Base-by-base conservation (phyloP, 2,888 invertebrate species). In the Uropetala carovei region DNA sequence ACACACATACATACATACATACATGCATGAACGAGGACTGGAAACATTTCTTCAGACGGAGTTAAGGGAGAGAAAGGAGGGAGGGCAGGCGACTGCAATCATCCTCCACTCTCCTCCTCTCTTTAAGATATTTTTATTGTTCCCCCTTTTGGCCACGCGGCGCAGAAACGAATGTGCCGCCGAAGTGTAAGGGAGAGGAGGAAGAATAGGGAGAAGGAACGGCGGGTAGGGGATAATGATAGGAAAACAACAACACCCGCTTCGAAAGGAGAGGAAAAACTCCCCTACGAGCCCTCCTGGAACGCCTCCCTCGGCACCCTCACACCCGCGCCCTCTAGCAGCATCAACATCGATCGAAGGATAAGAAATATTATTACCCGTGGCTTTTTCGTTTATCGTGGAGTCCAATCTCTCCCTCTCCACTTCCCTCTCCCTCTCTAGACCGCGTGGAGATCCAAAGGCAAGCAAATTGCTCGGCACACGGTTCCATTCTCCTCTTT, bases 281-380 rank as follows among this genome's bases (percentile, higher is more conserved):
- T 43, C 64, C 27, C 60, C 11, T n/a, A 18, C 13, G 30, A 10
- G 64, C 86, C 85, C 85, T 85, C 22, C 22, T n/a, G n/a, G 58
- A 14, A 13, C 16, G n/a, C 85, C 4, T n/a, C 27, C 60, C 30
- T 27, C 18, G 18, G 30, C 82, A 82, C 27, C 27, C 82, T 10
- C 75, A 10, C 18, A n/a, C 75, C n/a, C n/a, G n/a, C 89, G 57
- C 16, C 56, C 43, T 64, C 64, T 22, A 14, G 43, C 64, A n/a
- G 16, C n/a, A 68, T n/a, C 86, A 59, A 86, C 60, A 75, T 86
- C 64, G 89, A 68, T 68, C 89, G 89, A n/a, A 83, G 83, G 89
- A 89, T 89, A 89, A 89, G 89, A 64, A 89, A 89, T 89, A 89
- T 89, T 89, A 89, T 89, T 89, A 89, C 64, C 30, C 64, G 89